Base-by-base conservation (phyloP, 2,113 vertebrate species). In the Pachycephala philippinensis region DNA sequence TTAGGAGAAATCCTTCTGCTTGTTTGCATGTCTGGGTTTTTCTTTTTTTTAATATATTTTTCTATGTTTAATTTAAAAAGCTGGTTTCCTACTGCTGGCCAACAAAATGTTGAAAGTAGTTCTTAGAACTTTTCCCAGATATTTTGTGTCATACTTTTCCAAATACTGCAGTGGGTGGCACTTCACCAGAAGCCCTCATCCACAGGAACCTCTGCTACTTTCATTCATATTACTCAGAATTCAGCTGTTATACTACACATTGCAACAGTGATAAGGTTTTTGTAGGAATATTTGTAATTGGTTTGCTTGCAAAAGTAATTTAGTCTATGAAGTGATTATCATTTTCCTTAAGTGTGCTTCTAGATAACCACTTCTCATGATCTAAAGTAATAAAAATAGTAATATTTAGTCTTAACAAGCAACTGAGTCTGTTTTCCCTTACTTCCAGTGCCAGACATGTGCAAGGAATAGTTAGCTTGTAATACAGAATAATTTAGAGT, bases 251-350 rank as follows among this genome's bases (percentile, higher is more conserved):
- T 75, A 24, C 27, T 77, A 75, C 24, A 60, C 23, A 33, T 68
- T 92, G 52, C 19, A 83, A 37, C 31, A 75, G 33, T 47, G 68
- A 69, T 79, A 79, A 71, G 31, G 20, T 20, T 86, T 91, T 47
- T 93, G 66, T 71, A 91, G 63, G 66, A 93, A 21, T 52, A 54
- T 94, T 80, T 96, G 7, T 93, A 82, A 90, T 71, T 80, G 23
- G 18, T 40, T 74, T 94, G 28, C n/a, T 90, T 16, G 87, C 47
- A 86, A 96, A 95, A 92, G 37, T 95, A 84, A 92, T 92, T 89
- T 4, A 71, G 96, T 94, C 39, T 50, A n/a, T 78, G 44, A 95
- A 86, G 18, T 84, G 66, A 86, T 82, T 87, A 54, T 85, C 7
- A 40, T 84, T 97, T 96, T 93, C 47, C 85, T 82, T 27, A 93